Evolutionary conservation across 2,113 vertebrate genomes (phyloP), one percentile per base, ranked within the genome.

Genomic region (Thermophis baileyi): DNA sequence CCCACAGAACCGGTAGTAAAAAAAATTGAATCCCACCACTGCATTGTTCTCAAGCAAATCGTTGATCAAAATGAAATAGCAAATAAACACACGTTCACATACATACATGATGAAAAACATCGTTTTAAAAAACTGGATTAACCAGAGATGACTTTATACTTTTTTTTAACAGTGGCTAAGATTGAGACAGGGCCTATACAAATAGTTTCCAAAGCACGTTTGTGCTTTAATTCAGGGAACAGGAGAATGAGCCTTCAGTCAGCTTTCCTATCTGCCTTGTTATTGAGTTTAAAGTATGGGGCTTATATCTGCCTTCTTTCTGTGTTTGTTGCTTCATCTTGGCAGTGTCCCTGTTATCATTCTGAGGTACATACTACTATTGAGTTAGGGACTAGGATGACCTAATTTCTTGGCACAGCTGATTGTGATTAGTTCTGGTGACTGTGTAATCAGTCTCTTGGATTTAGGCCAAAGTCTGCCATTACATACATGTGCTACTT

Each of bases 401-500:
- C 94, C 94, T 97, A 96, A 97, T 96, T 95, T 94, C 94, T 96
- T 97, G 97, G 96, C 96, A 91, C 93, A 60, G 92, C 8, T 93
- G 93, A 96, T 85, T 96, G 94, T 46, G 0, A 88, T 85, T 63
- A 93, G 0, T 89, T 94, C 89, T 51, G 91, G 90, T 90, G 92
- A 90, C 92, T 24, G 74, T 91, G 93, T 94, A 96, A 97, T 97
- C 96, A 95, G 94, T 93, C 47, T 93, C 30, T 0, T 49, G 53
- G 93, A 95, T 95, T 87, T n/a, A 24, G 55, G 88, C 91, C n/a
- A 35, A 87, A 89, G 60, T 25, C 51, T 69, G n/a, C 54, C 49
- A 25, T 47, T 30, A 18, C 88, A 57, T 92, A 85, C 50, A 85
- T 2, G 0, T 85, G 1, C 55, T 85, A 81, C 4, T 60, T 92